Conservation (phyloP, 2,888 invertebrate genomes). For the Lymantria monacha region DNA sequence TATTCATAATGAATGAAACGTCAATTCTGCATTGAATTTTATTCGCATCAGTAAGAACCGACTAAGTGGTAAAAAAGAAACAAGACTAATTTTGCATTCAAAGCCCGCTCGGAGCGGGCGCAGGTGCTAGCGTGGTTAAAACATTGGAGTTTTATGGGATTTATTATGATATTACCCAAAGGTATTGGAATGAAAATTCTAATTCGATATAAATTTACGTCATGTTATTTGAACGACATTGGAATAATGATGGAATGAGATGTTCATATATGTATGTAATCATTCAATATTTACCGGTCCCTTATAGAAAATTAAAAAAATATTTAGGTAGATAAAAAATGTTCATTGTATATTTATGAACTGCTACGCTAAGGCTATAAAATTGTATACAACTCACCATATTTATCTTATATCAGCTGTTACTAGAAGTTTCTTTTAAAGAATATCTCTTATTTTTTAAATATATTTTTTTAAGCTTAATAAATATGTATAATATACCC, state of each 20-base stretch:
- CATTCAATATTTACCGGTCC: slow-evolving; percentile 16
- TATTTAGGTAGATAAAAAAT: slow-evolving; percentile 4
- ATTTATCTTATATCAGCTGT: no score
- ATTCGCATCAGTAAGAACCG: slow-evolving; percentile 66
- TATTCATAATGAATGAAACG: slow-evolving; percentile 55
- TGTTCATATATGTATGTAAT: slow-evolving; percentile 20
- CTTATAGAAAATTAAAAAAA: slow-evolving; percentile 19
- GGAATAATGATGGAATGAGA: slow-evolving; percentile 32
- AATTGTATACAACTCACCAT: slow-evolving; percentile 6
- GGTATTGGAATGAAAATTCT: slow-evolving; percentile 66
- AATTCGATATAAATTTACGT: slow-evolving; percentile 47
- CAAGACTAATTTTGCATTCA: slow-evolving; percentile 79
- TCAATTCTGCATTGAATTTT: slow-evolving; percentile 70
- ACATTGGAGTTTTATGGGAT: slow-evolving; percentile 79
- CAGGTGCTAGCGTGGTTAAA: slow-evolving; percentile 76
- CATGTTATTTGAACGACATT: slow-evolving; percentile 24
- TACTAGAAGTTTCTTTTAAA: no score
- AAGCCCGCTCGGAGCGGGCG: slow-evolving; percentile 67
- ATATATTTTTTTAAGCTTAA: no score
- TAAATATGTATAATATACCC: slow-evolving; percentile 14
- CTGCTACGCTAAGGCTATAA: slow-evolving; percentile 8
- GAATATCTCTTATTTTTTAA: no score
- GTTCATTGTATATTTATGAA: neutral
- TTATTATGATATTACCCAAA: slow-evolving; percentile 75
- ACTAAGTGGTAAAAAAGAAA: slow-evolving; percentile 80